Conservation (phyloP, 2,113 vertebrate genomes). For the Peucedramus taeniatus region DNA sequence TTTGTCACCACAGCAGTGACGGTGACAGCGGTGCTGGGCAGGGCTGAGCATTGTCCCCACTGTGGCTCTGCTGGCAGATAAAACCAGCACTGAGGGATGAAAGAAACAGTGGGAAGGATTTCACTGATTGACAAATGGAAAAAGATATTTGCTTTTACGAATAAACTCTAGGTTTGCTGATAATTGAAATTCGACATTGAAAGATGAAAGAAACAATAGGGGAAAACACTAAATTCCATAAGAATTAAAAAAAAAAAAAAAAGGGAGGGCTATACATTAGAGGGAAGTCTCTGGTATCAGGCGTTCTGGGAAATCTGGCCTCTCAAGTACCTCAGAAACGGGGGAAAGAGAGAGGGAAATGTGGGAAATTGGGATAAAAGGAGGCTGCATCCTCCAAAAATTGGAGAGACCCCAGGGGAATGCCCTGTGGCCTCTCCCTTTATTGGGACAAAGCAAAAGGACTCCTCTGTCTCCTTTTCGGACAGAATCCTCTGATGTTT, state of each 20-base stretch:
- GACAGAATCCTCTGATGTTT: neutral
- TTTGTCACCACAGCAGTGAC: accelerated
- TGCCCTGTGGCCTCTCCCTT: neutral
- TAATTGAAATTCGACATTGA: neutral
- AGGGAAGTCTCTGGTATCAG: neutral
- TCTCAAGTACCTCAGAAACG: neutral
- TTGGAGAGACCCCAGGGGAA: neutral
- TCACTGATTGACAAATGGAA: neutral
- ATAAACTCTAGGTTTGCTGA: neutral
- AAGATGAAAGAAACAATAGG: neutral
- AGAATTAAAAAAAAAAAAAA: neutral
- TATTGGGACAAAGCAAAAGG: neutral
- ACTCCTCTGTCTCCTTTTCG: neutral
- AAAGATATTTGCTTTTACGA: neutral
- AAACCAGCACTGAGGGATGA: neutral
- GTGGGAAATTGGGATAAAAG: neutral
- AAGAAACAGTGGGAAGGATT: neutral
- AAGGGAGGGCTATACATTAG: neutral
- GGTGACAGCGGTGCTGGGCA: accelerated
- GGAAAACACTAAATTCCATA: neutral
- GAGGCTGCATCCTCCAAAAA: neutral
- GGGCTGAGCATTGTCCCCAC: neutral
- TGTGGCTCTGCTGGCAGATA: neutral
- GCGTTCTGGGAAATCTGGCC: neutral
- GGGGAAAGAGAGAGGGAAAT: neutral